phyloP scores from a whole-genome alignment of 2,113 vertebrate genomes.

The Myodes glareolus region DNA sequence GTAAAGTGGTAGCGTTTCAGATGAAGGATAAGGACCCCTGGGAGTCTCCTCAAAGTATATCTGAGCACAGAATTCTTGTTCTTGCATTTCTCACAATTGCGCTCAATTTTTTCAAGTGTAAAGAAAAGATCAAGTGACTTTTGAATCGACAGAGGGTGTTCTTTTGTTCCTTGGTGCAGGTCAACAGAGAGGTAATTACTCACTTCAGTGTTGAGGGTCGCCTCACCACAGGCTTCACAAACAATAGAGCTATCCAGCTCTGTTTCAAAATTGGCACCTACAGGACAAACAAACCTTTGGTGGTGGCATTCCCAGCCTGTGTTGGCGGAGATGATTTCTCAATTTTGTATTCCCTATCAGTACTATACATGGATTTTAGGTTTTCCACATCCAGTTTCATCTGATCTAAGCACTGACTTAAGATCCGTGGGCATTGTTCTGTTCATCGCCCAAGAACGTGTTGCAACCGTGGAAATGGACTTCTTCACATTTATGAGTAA shows the following conservation, averaged over 20 bases:
- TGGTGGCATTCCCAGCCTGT: constrained; percentile 80
- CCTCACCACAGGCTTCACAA: constrained; percentile 87
- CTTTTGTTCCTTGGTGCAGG: neutral
- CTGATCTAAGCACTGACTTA: constrained; percentile 95
- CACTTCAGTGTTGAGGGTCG: neutral
- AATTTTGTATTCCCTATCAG: constrained; percentile 82
- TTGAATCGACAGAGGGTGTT: neutral
- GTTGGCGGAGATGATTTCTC: constrained; percentile 66
- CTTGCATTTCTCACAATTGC: neutral
- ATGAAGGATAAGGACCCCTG: constrained; percentile 5
- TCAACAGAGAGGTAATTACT: neutral
- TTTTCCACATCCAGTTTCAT: constrained; percentile 94
- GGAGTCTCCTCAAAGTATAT: neutral
- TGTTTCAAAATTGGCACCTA: constrained; percentile 94
- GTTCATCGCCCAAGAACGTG: constrained; percentile 93
- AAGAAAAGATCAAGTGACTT: neutral
- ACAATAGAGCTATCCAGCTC: constrained; percentile 94
- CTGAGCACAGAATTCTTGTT: neutral
- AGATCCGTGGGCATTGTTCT: constrained; percentile 96
- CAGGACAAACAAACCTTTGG: constrained; percentile 90
- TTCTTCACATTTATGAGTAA: constrained; percentile 94
- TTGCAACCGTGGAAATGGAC: constrained; percentile 93
- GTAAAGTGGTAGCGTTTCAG: constrained; percentile 4
- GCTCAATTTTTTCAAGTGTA: neutral
- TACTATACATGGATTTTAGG: constrained; percentile 90